These are phyloP conservation scores for Thripadectes ignobilis DNA, from an alignment of 2,797 vertebrate genomes.

Conservation along the genomic window DNA sequence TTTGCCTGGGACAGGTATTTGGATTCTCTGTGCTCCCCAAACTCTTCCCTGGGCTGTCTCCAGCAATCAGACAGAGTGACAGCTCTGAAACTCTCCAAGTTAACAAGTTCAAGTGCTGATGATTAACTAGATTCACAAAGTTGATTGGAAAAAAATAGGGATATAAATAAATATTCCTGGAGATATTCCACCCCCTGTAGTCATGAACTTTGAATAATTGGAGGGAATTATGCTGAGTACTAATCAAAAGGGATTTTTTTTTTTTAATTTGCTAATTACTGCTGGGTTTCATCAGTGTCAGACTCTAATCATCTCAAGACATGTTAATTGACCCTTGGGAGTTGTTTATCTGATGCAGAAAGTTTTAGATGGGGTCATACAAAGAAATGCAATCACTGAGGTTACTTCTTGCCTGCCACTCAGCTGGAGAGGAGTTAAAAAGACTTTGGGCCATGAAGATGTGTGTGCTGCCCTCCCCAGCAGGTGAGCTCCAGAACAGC, in stretches of 20 bases:
- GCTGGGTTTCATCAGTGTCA: slow-evolving; percentile 85
- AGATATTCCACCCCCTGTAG: slow-evolving; percentile 82
- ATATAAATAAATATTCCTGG: slow-evolving; percentile 86
- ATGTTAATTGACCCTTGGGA: slow-evolving; percentile 84
- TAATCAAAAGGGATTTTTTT: slow-evolving; percentile 80
- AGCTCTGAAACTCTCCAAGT: slow-evolving; percentile 61
- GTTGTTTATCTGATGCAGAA: slow-evolving; percentile 71
- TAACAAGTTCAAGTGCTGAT: slow-evolving; percentile 74
- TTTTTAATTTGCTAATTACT: slow-evolving; percentile 84
- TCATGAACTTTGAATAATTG: slow-evolving; percentile 88
- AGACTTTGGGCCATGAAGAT: not conserved
- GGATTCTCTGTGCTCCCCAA: slow-evolving; percentile 20
- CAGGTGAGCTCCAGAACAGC: not conserved
- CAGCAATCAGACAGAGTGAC: slow-evolving; percentile 70
- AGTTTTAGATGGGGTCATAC: slow-evolving; percentile 68
- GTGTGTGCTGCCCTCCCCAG: not conserved
- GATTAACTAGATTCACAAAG: slow-evolving; percentile 79
- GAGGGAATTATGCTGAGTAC: slow-evolving; percentile 85
- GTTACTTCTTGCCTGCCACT: slow-evolving; percentile 42
- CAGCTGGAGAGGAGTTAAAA: not conserved
- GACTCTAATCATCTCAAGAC: slow-evolving; percentile 85
- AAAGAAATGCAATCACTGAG: slow-evolving; percentile 55
- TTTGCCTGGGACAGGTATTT: slow-evolving; percentile 5
- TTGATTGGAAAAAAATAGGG: slow-evolving; percentile 78
- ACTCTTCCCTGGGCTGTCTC: slow-evolving; percentile 33